phyloP scores from a whole-genome alignment of 1,140 invertebrate species.

The Bombus confusus region DNA sequence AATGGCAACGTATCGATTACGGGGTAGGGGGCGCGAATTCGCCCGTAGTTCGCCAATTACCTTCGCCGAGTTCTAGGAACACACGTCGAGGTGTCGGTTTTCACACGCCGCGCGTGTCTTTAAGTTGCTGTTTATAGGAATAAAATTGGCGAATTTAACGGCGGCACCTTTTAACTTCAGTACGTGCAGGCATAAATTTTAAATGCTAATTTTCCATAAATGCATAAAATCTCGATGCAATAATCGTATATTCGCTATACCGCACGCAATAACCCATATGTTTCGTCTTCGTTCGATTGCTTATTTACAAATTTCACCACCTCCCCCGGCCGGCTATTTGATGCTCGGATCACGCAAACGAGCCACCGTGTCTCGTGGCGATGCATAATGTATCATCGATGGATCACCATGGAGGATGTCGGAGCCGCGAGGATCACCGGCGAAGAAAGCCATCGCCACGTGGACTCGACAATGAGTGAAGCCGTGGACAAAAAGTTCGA shows the following conservation, averaged over 20 bases:
- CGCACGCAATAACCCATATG: not conserved
- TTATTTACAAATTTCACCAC: not conserved
- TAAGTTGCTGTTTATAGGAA: not conserved
- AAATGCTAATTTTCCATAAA: not conserved
- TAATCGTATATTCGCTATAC: not conserved
- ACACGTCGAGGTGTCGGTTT: not conserved
- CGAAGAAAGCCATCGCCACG: constrained; percentile 42
- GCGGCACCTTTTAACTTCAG: not conserved
- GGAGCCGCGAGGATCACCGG: not conserved
- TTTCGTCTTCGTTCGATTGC: too few species aligned
- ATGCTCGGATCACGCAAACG: not conserved
- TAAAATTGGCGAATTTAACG: not conserved
- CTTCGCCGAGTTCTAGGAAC: constrained; percentile 2
- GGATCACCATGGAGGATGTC: not conserved
- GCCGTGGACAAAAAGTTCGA: not conserved
- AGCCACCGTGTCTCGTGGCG: not conserved
- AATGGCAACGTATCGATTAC: constrained; percentile 66
- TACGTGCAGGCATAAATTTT: not conserved
- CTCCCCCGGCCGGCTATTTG: too few species aligned
- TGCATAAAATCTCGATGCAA: not conserved
- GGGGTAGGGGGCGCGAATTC: constrained; percentile 43
- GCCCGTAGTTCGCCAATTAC: constrained; percentile 29
- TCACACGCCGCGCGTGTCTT: not conserved
- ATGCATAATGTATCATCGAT: constrained; percentile 39
- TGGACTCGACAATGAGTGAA: constrained; percentile 44